Evolutionary conservation across 2,888 invertebrate species (phyloP), one percentile per base, ranked within the genome.

Genomic region (Noctua janthe): DNA sequence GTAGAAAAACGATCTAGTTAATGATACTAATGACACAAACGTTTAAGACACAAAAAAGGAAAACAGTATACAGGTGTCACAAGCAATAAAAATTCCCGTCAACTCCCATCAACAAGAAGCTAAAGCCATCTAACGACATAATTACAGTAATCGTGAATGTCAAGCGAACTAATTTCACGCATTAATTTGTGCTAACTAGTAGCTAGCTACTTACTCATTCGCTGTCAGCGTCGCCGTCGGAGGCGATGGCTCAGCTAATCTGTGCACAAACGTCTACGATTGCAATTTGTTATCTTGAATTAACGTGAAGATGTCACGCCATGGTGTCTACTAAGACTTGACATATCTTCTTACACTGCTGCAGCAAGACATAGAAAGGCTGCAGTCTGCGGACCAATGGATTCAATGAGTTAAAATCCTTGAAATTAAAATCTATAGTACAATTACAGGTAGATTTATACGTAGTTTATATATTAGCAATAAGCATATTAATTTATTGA

Each of bases 241-340:
- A 35, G 11, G 17, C n/a, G 43, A 74, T 43, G 74, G 71, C 54
- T 66, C 47, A 69, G 80, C 70, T 83, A 82, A 78, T 74, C 71
- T 77, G 81, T 79, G 81, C 77, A 81, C 56, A 76, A 77, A 76
- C 54, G 71, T 78, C 80, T 72, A 76, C 71, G 70, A 47, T 73
- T 78, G 83, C 85, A 85, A 35, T 87, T 85, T 75, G 74, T 82
- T 80, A 85, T 87, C 74, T 86, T 80, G 64, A 80, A 81, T 81
- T 76, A 84, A 80, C 64, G 74, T 78, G 71, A 56, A 84, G 71
- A 71, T 89, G 80, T 80, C 87, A 89, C 85, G 87, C 83, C 85
- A 86, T 73, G 29, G 49, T 77, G 82, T 87, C 88, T 89, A 71
- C 71, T 54, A 77, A 77, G 49, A 39, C 69, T 35, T 75, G 75